These are phyloP conservation scores for Mobula birostris DNA, from an alignment of 2,113 vertebrate genomes.

Conservation along the genomic window DNA sequence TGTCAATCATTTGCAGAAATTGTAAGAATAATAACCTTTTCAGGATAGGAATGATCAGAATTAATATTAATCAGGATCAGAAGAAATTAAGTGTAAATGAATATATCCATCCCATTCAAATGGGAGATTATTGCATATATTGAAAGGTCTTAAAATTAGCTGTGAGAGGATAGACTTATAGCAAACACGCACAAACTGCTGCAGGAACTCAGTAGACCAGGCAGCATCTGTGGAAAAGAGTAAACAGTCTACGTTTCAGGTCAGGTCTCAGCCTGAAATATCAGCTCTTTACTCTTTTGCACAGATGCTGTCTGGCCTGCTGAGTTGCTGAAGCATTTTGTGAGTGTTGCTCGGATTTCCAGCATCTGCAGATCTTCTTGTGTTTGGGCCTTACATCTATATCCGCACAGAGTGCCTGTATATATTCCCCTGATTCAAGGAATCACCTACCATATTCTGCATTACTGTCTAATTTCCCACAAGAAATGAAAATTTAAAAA, in stretches of 20 bases:
- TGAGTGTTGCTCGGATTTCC: no score
- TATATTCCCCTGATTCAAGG: background rate
- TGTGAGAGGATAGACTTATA: background rate
- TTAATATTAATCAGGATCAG: background rate
- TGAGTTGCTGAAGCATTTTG: no score
- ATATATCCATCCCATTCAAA: no score
- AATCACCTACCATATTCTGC: background rate
- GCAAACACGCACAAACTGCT: no score
- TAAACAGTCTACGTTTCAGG: no score
- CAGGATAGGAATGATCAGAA: background rate
- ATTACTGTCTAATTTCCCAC: background rate
- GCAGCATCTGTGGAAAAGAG: no score
- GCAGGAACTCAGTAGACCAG: no score
- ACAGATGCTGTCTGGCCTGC: no score
- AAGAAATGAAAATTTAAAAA: background rate
- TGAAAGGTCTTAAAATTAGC: background rate
- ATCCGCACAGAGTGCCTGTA: background rate
- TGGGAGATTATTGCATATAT: background rate
- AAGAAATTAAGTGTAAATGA: background rate
- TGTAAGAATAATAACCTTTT: background rate
- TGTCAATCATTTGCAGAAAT: background rate
- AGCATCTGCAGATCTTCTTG: no score
- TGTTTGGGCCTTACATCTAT: background rate
- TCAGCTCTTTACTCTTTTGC: no score
- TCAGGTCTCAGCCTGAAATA: no score